A percentile compares a stretch with the other conserved stretches of the same genome.
phyloP scores from a whole-genome alignment of 2,797 vertebrate genomes.

The Falco berigora region DNA sequence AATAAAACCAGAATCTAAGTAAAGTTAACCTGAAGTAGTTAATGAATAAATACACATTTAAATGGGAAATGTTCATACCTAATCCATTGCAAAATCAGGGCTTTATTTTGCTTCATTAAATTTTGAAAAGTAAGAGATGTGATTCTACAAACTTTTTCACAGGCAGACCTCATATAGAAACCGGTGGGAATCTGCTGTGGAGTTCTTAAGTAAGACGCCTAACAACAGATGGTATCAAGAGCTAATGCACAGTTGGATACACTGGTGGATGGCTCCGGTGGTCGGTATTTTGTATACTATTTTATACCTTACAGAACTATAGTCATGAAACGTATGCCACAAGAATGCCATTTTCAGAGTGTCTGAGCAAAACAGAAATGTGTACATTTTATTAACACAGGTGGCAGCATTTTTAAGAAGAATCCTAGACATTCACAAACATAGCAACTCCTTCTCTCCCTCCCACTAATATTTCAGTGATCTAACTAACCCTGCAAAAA shows the following conservation, averaged over 20 bases:
- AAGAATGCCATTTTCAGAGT: not conserved
- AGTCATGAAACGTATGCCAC: not conserved
- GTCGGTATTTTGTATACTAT: not conserved
- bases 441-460: not conserved
- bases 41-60: too few relatives aligned
- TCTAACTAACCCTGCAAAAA: not conserved
- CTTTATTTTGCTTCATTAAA: not conserved
- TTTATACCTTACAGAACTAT: not conserved
- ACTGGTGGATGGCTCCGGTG: not conserved
- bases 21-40: too few relatives aligned
- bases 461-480: not conserved
- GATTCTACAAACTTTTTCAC: not conserved
- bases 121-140: not conserved
- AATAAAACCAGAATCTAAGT: not conserved
- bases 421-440: not conserved
- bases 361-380: not conserved
- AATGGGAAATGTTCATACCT: not conserved
- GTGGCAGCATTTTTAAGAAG: not conserved
- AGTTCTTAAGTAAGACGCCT: not conserved
- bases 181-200: not conserved
- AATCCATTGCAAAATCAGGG: not conserved
- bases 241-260: not conserved
- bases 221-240: not conserved
- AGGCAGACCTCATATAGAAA: not conserved
- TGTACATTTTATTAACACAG: not conserved